Conservation (phyloP, 2,113 vertebrate species). For the Leptobrachium ailaonicum region DNA sequence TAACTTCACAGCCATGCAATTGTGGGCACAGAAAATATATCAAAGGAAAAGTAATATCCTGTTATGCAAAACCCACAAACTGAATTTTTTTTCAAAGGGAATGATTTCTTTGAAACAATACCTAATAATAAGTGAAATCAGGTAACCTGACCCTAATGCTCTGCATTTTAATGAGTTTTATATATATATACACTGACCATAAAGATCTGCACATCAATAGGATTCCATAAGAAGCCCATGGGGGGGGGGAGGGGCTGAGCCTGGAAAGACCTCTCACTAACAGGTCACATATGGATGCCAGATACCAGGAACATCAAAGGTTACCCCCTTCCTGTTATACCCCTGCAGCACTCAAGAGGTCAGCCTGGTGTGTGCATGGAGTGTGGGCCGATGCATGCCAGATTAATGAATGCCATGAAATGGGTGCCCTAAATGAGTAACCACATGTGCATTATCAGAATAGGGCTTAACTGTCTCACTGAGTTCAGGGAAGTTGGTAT, state of each 20-base stretch:
- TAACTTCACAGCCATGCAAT: too few relatives aligned
- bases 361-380: neutral
- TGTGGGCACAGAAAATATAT: too few relatives aligned
- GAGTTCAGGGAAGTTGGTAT: too few relatives aligned
- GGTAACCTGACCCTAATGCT: slow-evolving; percentile 13
- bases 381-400: neutral
- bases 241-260: slow-evolving; percentile 9
- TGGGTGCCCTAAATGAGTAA: neutral
- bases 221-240: slow-evolving; percentile 37
- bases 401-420: neutral
- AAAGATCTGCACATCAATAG: slow-evolving; percentile 24
- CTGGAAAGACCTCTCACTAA: slow-evolving; percentile 16
- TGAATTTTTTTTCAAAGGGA: too few relatives aligned
- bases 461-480: too few relatives aligned
- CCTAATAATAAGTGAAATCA: neutral
- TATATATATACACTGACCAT: too few relatives aligned
- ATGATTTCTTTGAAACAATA: too few relatives aligned
- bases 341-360: neutral
- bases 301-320: slow-evolving; percentile 15
- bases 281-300: slow-evolving; percentile 42
- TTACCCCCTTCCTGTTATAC: neutral
- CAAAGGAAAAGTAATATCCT: too few relatives aligned
- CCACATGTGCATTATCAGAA: too few relatives aligned
- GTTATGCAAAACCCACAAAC: too few relatives aligned
- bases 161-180: too few relatives aligned